A percentile compares a stretch with the other conserved stretches of the same genome.
Conservation (phyloP, 2,113 vertebrate species). For the Dolichallabes microphthalmus region DNA sequence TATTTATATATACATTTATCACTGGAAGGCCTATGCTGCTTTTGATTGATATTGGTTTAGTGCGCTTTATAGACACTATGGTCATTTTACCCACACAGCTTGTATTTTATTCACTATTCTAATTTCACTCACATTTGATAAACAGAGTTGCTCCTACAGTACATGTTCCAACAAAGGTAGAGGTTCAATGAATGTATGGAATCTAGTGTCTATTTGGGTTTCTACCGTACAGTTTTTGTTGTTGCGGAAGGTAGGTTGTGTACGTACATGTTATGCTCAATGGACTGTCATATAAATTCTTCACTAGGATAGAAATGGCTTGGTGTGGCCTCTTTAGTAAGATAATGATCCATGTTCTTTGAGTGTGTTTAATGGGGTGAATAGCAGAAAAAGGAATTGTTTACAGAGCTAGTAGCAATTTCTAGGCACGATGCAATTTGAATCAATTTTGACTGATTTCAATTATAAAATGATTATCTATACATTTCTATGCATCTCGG, state of each 20-base stretch:
- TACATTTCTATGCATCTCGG: background rate
- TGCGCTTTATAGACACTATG: background rate
- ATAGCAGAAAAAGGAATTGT: background rate
- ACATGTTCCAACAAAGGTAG: background rate
- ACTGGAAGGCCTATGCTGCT: background rate
- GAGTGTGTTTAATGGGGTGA: background rate
- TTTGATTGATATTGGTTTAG: background rate
- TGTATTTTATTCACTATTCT: constrained; percentile 8
- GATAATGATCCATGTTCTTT: background rate
- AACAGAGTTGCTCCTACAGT: constrained; percentile 7
- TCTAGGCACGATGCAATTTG: background rate
- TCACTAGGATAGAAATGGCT: background rate
- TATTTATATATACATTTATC: background rate
- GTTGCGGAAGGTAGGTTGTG: constrained; percentile 6
- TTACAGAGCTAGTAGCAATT: background rate
- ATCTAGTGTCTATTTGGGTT: background rate
- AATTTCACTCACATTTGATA: constrained; percentile 32
- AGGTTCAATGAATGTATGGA: constrained; percentile 1
- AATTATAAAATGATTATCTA: background rate
- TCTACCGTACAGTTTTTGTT: constrained; percentile 20
- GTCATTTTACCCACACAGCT: background rate
- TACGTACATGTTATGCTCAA: constrained; percentile 9
- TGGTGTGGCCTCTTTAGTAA: background rate
- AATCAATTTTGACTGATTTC: background rate
- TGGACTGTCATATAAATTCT: constrained; percentile 18